These are phyloP conservation scores for Alexandromys fortis DNA, from an alignment of 2,113 vertebrate species.

Conservation along the genomic window DNA sequence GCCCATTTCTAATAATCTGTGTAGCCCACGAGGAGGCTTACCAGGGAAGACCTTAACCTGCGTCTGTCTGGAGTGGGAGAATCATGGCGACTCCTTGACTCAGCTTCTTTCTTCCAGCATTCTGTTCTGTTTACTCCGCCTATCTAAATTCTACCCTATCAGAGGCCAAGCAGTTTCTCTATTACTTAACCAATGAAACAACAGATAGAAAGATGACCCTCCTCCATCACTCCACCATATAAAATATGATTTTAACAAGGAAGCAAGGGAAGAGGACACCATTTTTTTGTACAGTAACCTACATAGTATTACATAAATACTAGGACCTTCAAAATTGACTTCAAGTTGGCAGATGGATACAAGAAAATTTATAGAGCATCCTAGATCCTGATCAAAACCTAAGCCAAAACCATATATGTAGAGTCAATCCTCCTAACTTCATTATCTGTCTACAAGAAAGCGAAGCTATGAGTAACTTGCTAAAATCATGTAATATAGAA, in stretches of 20 bases:
- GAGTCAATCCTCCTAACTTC: neutral
- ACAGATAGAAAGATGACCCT: no score
- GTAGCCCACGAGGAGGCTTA: no score
- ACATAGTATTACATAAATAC: neutral
- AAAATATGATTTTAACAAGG: constrained; percentile 31
- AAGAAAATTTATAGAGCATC: constrained; percentile 40
- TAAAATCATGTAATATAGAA: constrained; percentile 19
- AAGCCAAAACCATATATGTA: neutral
- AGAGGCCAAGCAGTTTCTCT: no score
- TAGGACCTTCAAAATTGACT: constrained; percentile 21
- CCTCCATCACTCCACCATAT: neutral
- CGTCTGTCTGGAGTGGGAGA: no score
- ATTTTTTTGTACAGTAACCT: neutral
- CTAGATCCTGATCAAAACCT: constrained; percentile 24
- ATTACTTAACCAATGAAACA: no score
- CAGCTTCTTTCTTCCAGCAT: no score
- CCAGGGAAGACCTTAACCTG: no score
- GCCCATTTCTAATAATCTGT: no score
- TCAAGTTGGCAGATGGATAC: neutral
- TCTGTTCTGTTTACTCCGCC: no score
- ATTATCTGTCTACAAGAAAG: constrained; percentile 12
- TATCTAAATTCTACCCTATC: no score
- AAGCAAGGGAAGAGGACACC: neutral
- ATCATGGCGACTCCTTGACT: no score
- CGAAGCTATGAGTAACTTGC: constrained; percentile 22